Conservation (phyloP, 1,140 invertebrate genomes). For the Drosophila nebulosa region DNA sequence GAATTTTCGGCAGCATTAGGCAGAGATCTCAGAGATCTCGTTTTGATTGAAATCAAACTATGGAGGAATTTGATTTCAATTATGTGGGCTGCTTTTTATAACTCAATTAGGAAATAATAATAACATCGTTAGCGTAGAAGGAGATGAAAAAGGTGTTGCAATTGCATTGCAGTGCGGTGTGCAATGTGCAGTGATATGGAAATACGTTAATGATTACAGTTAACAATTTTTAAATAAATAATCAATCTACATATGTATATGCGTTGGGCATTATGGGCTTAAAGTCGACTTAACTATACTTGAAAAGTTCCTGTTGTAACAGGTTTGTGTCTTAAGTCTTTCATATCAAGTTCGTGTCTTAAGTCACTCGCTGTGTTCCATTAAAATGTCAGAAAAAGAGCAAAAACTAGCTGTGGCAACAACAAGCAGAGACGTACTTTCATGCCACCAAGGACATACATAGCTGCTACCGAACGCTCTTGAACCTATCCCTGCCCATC, state of each 20-base stretch:
- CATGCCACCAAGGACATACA: constrained; percentile 70
- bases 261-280: constrained; percentile 59
- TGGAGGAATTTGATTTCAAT: constrained; percentile 41
- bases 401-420: constrained; percentile 38
- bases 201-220: constrained; percentile 27
- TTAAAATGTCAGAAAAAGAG: neutral
- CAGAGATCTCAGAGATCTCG: neutral
- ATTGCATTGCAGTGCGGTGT: constrained; percentile 45
- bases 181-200: constrained; percentile 14
- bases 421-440: constrained; percentile 10
- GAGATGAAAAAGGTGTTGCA: constrained; percentile 2
- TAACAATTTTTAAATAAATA: constrained; percentile 39
- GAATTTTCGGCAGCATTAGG: neutral
- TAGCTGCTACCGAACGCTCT: constrained; percentile 46
- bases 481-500: constrained; percentile 40
- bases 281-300: constrained; percentile 43
- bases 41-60: constrained; percentile 39
- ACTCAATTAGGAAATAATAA: constrained; percentile 66
- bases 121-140: constrained; percentile 59
- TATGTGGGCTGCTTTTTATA: constrained; percentile 59
- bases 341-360: constrained; percentile 59
- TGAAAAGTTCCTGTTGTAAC: constrained; percentile 67
- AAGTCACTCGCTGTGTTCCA: constrained; percentile 44
- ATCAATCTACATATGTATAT: constrained; percentile 76
- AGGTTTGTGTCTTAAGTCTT: constrained; percentile 57